Evolutionary conservation across 2,888 invertebrate genomes (phyloP).

Genomic region (Perizoma flavofasciatum): DNA sequence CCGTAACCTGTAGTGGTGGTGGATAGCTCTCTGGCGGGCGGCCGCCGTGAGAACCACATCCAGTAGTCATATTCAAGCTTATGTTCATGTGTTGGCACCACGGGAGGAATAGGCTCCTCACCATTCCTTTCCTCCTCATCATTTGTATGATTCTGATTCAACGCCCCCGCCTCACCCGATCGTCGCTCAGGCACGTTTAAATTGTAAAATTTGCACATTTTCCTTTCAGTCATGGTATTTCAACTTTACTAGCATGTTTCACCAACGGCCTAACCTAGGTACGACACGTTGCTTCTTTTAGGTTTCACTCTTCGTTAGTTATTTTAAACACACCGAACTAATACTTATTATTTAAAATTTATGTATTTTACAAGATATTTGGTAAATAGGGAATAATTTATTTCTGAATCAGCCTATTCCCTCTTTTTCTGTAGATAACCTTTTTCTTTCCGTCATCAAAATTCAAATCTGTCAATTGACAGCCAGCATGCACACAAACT

Average conservation of each 20-base stretch:
- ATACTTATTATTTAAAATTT: constrained; percentile 54
- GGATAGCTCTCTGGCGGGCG: constrained; percentile 74
- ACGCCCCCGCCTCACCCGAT: constrained; percentile 66
- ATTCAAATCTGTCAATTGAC: constrained; percentile 80
- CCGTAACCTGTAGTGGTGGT: constrained; percentile 76
- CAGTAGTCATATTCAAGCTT: constrained; percentile 96
- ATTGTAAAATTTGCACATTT: constrained; percentile 84
- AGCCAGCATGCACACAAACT: constrained; percentile 46
- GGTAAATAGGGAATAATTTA: constrained; percentile 53
- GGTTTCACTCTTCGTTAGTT: constrained; percentile 58
- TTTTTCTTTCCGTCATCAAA: constrained; percentile 83
- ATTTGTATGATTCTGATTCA: constrained; percentile 61
- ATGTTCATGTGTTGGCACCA: constrained; percentile 93
- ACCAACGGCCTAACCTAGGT: constrained; percentile 78
- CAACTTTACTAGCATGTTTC: constrained; percentile 80
- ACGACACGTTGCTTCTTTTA: constrained; percentile 76
- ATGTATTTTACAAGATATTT: constrained; percentile 51
- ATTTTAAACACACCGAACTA: constrained; percentile 51
- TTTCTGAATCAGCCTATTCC: constrained; percentile 69
- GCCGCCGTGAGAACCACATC: constrained; percentile 91
- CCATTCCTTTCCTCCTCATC: constrained; percentile 71
- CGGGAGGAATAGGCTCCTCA: constrained; percentile 66
- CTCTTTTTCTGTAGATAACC: constrained; percentile 80
- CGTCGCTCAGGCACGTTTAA: constrained; percentile 82
- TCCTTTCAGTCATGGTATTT: constrained; percentile 82